Conservation (phyloP, 1,140 invertebrate species). For the Hirudo medicinalis region DNA sequence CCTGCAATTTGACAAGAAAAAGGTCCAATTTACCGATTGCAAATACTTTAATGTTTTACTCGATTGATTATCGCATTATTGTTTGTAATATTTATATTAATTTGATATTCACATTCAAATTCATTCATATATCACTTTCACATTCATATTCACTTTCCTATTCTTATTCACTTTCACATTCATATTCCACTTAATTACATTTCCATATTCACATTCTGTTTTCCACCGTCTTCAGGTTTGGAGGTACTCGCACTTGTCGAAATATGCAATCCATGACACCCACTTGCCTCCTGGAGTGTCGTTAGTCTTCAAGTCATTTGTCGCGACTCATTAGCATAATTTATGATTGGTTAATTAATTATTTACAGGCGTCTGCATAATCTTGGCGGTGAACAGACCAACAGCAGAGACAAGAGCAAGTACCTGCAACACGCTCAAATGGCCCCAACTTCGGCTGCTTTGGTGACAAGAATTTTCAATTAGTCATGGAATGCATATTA, state of each 20-base stretch:
- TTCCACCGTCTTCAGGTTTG: conserved; percentile 1
- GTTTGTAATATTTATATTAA: too few species aligned
- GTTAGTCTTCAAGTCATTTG: background rate
- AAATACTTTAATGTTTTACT: too few species aligned
- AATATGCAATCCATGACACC: conserved; percentile 1
- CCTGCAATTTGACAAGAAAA: background rate
- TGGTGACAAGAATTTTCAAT: background rate
- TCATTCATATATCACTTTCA: too few species aligned
- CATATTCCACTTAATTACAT: too few species aligned
- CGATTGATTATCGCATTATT: too few species aligned
- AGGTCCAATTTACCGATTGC: background rate
- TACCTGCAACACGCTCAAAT: background rate
- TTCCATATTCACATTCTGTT: too few species aligned
- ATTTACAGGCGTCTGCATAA: background rate
- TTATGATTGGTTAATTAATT: too few species aligned
- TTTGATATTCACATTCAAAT: too few species aligned
- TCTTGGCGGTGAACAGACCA: background rate
- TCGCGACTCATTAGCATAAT: too few species aligned
- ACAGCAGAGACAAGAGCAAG: too few species aligned
- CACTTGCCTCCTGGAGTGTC: background rate
- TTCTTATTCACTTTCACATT: too few species aligned
- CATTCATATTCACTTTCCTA: too few species aligned
- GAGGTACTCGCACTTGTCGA: background rate
- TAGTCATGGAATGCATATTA: background rate
- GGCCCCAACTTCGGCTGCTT: background rate